Base-by-base conservation (phyloP, 35 echinoderm and acorn worm species). In the Apostichopus parvimensis region DNA sequence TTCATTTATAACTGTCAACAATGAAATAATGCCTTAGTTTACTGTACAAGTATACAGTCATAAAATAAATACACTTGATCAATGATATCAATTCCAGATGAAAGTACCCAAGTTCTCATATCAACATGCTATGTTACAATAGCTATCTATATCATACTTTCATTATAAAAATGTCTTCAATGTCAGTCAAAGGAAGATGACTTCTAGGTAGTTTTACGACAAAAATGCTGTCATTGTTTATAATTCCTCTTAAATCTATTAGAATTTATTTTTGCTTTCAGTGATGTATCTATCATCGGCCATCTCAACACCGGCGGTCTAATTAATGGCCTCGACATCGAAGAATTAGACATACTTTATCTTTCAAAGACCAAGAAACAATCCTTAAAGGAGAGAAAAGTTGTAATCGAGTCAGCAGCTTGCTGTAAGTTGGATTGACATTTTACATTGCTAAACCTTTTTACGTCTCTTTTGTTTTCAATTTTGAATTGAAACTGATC, bases 351-450 rank as follows among this genome's bases (percentile, higher is more conserved):
- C 54, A 5, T 9, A 28, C 61, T 52, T 15, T 90, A 90, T 56
- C 68, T 90, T 45, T 90, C 88, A 90, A 90, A 90, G 68, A 77
- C 61, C 18, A 73, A 28, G 68, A 78, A 90, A 56, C 88, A 90
- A 56, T 53, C 88, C 21, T 9, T 90, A 9, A 18, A 75, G 15
- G 88, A 68, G 21, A 77, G 18, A 28, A 90, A 90, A 73, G 72
- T 78, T 23, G 24, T 87, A 24, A 10, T 9, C 5, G 26, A 82
- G 52, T 12, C 79, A 54, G 79, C 18, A 15, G 34, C 79, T 13
- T 56, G 45, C 5, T 34, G 79, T 82, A 82, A 82, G 79, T 82
- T 54, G 5, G 6, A 80, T 3, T 56, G 34, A 2, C 2, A 45
- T 45, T 45, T 45, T 45, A 45, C 34, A 45, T 45, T 45, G 34